Base-by-base conservation (phyloP, 2,113 vertebrate species). In the Sarotherodon lohbergeri region DNA sequence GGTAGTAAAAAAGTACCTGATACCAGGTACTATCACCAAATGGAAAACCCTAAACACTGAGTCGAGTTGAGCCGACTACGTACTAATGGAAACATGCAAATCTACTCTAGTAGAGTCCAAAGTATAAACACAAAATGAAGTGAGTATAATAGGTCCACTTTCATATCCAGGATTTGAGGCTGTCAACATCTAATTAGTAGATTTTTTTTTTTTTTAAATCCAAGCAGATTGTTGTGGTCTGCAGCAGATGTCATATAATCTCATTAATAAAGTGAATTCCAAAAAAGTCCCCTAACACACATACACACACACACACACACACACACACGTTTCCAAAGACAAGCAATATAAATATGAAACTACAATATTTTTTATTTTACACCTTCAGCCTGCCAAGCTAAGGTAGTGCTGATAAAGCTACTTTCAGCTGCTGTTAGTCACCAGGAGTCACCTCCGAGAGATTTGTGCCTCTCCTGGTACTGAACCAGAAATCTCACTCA, bases 161-260 rank as follows among this genome's bases (percentile, higher is more conserved):
- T 76, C 14, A 48, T 76, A 48, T 76, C 14, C 68, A 76, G 24
- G 68, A 48, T 48, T 76, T 48, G 9, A 48, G 39, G 24, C 43
- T 32, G 46, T 32, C 71, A 78, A 1, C 43, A 50, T 78, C 16
- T 78, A 78, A 32, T 78, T 48, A 55, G 7, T 22, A 19, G 9
- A 50, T 78, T 27, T 61, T 61, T 71, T 56, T 59, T 14, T 71
- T 29, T 3, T 27, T 27, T 27, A 27, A 27, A 68, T 76, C 43
- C 16, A 78, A 78, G 27, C 13, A 50, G 27, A 78, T 27, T 71
- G 66, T 24, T 71, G n/a, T 43, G 36, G 63, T 71, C 36, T 73
- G 68, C 41, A 73, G 68, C 43, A 50, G 43, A 78, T 78, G 71
- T 50, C 71, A 50, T 32, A 50, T 50, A 32, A 78, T 78, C 71